These are phyloP conservation scores for Chaetops frenatus DNA, from an alignment of 2,113 vertebrate species.

Conservation along the genomic window DNA sequence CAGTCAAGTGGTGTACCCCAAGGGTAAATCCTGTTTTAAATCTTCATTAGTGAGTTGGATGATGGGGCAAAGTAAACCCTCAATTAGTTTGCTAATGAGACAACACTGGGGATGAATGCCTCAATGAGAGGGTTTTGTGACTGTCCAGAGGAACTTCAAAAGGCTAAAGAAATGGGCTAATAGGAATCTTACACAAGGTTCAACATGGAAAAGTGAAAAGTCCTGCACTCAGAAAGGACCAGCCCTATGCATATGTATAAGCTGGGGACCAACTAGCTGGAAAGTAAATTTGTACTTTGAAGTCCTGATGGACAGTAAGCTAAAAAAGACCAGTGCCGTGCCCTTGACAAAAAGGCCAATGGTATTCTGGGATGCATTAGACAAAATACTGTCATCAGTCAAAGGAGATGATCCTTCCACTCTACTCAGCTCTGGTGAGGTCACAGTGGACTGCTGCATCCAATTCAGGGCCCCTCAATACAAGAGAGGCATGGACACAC, in stretches of 20 bases:
- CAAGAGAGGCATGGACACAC: neutral
- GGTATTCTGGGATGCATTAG: neutral
- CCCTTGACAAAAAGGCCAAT: neutral
- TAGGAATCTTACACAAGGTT: neutral
- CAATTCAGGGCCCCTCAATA: neutral
- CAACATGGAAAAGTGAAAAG: neutral
- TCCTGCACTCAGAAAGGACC: neutral
- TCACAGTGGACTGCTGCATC: neutral
- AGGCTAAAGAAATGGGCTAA: neutral
- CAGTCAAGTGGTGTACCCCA: neutral
- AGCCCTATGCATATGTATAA: rapidly evolving
- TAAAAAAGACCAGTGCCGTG: neutral
- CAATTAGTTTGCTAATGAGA: neutral
- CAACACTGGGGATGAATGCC: neutral
- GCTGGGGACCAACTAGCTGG: rapidly evolving
- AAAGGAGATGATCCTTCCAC: neutral
- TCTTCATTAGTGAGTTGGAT: neutral
- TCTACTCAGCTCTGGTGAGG: neutral
- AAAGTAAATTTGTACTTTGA: neutral
- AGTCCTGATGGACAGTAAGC: neutral
- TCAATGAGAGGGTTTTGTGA: rapidly evolving
- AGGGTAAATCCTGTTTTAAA: neutral
- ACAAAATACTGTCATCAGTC: neutral
- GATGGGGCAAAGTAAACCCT: neutral
- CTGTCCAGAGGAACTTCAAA: neutral